phyloP scores from a whole-genome alignment of 2,888 invertebrate genomes.

The Nomada lathburiana region DNA sequence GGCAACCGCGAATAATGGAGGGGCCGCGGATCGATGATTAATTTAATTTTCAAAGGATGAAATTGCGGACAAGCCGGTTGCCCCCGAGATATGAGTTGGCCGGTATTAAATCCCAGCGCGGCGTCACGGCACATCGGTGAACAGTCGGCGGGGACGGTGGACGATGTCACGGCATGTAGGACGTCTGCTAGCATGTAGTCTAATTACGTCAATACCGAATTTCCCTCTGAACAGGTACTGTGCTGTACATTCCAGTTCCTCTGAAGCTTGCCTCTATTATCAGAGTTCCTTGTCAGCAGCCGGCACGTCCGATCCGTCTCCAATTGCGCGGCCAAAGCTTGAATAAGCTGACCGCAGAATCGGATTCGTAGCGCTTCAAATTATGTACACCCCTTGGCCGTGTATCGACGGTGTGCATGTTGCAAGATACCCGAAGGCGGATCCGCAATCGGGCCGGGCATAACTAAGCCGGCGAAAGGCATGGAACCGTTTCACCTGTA shows the following conservation, averaged over 20 bases:
- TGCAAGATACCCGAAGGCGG: constrained; percentile 45
- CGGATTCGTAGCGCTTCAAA: constrained; percentile 60
- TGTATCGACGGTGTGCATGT: constrained; percentile 44
- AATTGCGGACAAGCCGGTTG: constrained; percentile 52
- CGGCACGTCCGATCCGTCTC: constrained; percentile 66
- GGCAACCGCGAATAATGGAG: constrained; percentile 14
- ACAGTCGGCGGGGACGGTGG: constrained; percentile 14
- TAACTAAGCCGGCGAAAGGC: constrained; percentile 24
- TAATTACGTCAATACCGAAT: constrained; percentile 72
- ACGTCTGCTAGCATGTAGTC: constrained; percentile 63
- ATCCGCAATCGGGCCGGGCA: constrained; percentile 11
- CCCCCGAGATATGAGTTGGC: constrained; percentile 54
- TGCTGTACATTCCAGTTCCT: constrained; percentile 56
- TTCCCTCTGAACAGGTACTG: constrained; percentile 62
- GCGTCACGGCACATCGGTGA: constrained; percentile 2
- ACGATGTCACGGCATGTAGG: constrained; percentile 59
- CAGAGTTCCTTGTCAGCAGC: constrained; percentile 71
- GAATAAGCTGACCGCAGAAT: constrained; percentile 70
- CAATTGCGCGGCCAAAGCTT: constrained; percentile 66
- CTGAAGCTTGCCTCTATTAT: constrained; percentile 69
- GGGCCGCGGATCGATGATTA: constrained; percentile 47
- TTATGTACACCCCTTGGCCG: constrained; percentile 59
- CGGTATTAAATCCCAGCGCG: constrained; percentile 58
- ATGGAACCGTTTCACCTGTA: not conserved
- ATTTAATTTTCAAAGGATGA: constrained; percentile 66